Conservation (phyloP, 2,113 vertebrate genomes). For the Pygathrix nemaeus region DNA sequence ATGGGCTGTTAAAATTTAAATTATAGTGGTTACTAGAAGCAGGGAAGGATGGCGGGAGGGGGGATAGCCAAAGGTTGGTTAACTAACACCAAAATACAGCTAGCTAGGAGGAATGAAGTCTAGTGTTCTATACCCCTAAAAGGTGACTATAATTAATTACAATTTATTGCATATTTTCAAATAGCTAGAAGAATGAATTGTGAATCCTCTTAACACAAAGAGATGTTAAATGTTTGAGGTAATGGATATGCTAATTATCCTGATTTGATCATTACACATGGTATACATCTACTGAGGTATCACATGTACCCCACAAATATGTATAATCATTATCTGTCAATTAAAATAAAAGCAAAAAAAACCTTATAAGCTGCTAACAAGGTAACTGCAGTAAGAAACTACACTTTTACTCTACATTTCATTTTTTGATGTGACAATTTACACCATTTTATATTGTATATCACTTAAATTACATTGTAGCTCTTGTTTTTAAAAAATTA, state of each 20-base stretch:
- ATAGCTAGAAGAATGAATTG: neutral
- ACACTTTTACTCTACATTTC: neutral
- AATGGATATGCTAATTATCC: neutral
- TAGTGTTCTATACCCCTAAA: neutral
- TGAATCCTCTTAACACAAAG: neutral
- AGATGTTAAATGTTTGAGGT: neutral
- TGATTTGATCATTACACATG: neutral
- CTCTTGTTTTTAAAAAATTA: neutral
- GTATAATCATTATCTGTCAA: neutral
- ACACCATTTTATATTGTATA: neutral
- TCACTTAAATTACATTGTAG: neutral
- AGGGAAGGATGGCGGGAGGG: neutral
- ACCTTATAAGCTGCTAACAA: neutral
- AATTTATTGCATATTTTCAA: neutral
- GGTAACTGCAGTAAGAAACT: neutral
- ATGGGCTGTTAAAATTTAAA: neutral
- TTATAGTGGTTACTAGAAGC: neutral
- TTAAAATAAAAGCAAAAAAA: neutral
- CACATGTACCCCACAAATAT: neutral
- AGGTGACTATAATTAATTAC: neutral
- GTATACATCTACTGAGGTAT: neutral
- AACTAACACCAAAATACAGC: neutral
- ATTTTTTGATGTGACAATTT: neutral
- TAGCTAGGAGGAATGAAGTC: neutral
- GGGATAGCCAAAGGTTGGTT: neutral